A percentile compares a stretch with the other conserved stretches of the same genome.
These are phyloP conservation scores for Bothrops jararaca DNA, from an alignment of 2,113 vertebrate species.

Conservation along the genomic window DNA sequence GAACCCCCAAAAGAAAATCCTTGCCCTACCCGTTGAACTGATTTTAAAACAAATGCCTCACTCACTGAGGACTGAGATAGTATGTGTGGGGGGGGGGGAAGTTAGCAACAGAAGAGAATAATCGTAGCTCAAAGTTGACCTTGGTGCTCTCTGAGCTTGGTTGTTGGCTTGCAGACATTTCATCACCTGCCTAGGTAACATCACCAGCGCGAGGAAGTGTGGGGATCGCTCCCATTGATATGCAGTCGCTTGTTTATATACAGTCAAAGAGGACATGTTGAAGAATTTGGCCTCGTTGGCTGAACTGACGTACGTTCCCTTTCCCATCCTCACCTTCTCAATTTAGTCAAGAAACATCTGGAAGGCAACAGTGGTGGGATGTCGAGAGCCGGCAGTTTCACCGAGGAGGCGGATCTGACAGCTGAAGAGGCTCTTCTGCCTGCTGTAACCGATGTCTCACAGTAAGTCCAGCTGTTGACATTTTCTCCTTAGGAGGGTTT, in stretches of 20 bases:
- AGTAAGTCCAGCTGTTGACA: constrained; percentile 68
- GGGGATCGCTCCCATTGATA: no score
- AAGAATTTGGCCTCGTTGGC: background rate
- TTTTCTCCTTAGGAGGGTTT: background rate
- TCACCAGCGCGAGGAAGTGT: no score
- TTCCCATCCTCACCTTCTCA: constrained; percentile 1
- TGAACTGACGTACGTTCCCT: background rate
- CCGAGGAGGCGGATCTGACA: constrained; percentile 75
- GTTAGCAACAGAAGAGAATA: no score
- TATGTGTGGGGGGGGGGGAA: no score
- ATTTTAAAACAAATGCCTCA: background rate
- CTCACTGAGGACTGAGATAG: background rate
- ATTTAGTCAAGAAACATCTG: constrained; percentile 59
- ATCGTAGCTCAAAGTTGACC: no score
- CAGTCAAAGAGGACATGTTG: background rate
- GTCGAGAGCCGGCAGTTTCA: constrained; percentile 76
- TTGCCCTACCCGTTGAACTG: background rate
- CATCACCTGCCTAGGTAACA: no score
- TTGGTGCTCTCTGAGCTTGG: no score
- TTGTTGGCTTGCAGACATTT: no score
- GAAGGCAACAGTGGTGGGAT: constrained; percentile 68
- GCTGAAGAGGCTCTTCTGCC: constrained; percentile 74
- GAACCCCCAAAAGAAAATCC: background rate
- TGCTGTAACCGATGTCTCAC: constrained; percentile 62
- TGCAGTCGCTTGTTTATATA: background rate